Conservation (phyloP, 1,140 invertebrate genomes). For the Choristoneura fumiferana region DNA sequence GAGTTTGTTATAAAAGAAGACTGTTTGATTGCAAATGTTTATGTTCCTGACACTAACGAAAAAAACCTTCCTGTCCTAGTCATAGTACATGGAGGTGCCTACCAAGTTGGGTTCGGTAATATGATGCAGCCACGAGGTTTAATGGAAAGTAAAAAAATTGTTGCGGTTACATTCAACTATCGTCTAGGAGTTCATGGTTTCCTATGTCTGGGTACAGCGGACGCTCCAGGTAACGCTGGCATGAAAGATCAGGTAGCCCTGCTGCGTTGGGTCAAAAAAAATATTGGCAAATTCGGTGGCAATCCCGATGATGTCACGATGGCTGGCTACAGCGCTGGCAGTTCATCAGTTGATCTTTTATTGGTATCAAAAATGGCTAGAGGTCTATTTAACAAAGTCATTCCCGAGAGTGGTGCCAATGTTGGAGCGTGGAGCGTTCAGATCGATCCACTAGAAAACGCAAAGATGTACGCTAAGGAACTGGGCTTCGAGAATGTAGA, state of each 20-base stretch:
- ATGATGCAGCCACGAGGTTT: slow-evolving; percentile 27
- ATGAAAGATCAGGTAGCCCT: slow-evolving; percentile 43
- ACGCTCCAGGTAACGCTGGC: slow-evolving; percentile 41
- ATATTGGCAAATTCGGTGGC: slow-evolving; percentile 51
- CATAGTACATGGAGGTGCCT: slow-evolving; percentile 46
- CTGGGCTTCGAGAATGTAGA: slow-evolving; percentile 34
- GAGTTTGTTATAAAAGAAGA: slow-evolving; percentile 37
- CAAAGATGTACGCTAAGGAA: slow-evolving; percentile 34
- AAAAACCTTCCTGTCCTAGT: slow-evolving; percentile 55
- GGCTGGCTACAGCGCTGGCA: slow-evolving; percentile 44
- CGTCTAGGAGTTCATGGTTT: slow-evolving; percentile 38
- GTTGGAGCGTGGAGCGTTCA: slow-evolving; percentile 33
- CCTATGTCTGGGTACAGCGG: slow-evolving; percentile 39
- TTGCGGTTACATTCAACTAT: slow-evolving; percentile 40
- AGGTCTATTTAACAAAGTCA: slow-evolving; percentile 50
- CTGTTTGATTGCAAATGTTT: slow-evolving; percentile 56
- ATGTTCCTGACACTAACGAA: slow-evolving; percentile 43
- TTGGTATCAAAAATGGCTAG: slow-evolving; percentile 40
- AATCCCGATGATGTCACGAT: slow-evolving; percentile 50
- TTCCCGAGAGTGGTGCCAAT: slow-evolving; percentile 39
- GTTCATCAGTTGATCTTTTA: slow-evolving; percentile 39
- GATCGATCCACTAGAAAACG: slow-evolving; percentile 41
- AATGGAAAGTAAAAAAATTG: slow-evolving; percentile 29
- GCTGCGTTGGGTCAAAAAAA: slow-evolving; percentile 37
- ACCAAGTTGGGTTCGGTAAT: slow-evolving; percentile 31